A percentile compares a stretch with the other conserved stretches of the same genome.
Evolutionary conservation across 1,140 invertebrate genomes (phyloP).

Genomic region (Lepidurus arcticus): DNA sequence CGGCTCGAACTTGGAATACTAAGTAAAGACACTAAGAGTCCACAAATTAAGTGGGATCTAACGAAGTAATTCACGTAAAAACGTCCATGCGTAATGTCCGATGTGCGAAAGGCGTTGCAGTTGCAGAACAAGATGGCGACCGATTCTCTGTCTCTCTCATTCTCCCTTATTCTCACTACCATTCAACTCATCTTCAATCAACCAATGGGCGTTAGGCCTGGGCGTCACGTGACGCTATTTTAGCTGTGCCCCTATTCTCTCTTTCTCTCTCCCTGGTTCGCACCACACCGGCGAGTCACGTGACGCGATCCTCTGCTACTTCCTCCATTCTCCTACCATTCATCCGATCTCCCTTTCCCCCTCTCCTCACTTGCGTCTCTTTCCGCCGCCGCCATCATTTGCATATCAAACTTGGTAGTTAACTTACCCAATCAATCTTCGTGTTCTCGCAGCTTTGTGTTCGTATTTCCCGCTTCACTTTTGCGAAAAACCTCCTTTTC

Average conservation of each 20-base stretch:
- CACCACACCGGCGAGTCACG: constrained; percentile 24
- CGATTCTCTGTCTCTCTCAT: constrained; percentile 3
- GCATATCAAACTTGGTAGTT: constrained; percentile 19
- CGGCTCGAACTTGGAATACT: not conserved
- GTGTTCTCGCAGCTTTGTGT: not conserved
- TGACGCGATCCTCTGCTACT: constrained; percentile 25
- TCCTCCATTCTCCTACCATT: constrained; percentile 28
- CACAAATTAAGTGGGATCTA: not conserved
- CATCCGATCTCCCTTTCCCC: constrained; percentile 25
- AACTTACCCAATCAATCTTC: constrained; percentile 22
- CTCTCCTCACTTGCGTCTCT: constrained; percentile 27
- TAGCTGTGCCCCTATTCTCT: constrained; percentile 8
- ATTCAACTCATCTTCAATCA: constrained; percentile 22
- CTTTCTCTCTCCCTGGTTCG: not conserved
- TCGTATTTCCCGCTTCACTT: not conserved
- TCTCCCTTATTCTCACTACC: constrained; percentile 19
- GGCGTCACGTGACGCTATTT: constrained; percentile 11
- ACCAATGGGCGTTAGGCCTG: constrained; percentile 13
- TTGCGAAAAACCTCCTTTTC: not conserved
- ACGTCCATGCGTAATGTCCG: constrained; percentile 20
- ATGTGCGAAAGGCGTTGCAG: constrained; percentile 18
- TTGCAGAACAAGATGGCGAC: constrained; percentile 21
- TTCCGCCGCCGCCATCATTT: constrained; percentile 20
- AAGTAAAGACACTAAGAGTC: constrained; percentile 7
- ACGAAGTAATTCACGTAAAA: constrained; percentile 6